These are phyloP conservation scores for Hirundichthys speculiger DNA, from an alignment of 2,113 vertebrate genomes.

Conservation along the genomic window DNA sequence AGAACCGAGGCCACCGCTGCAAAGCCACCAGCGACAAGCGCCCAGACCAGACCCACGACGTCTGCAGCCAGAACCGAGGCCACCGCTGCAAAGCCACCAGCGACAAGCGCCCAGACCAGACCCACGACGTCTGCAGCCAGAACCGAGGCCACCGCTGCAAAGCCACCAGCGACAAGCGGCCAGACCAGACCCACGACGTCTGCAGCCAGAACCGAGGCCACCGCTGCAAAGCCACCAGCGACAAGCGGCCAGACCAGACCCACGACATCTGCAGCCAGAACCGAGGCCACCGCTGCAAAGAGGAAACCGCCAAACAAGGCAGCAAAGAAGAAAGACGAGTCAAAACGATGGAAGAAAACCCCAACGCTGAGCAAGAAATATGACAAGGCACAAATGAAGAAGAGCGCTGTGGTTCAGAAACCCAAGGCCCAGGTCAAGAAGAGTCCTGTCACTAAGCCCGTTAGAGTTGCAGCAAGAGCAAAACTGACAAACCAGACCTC, in stretches of 20 bases:
- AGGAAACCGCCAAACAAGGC: constrained; percentile 20
- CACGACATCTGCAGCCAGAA: background rate
- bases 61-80: background rate
- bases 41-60: constrained; percentile 6
- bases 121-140: background rate
- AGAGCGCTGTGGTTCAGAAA: constrained; percentile 14
- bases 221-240: constrained; percentile 58
- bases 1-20: background rate
- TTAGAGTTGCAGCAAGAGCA: constrained; percentile 4
- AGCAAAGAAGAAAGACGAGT: constrained; percentile 10
- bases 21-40: constrained; percentile 46
- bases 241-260: constrained; percentile 27
- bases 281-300: background rate
- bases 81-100: constrained; percentile 32
- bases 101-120: constrained; percentile 32
- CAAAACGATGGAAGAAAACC: constrained; percentile 27
- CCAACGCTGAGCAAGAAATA: constrained; percentile 34
- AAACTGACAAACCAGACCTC: constrained; percentile 29
- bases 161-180: constrained; percentile 43
- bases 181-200: constrained; percentile 4
- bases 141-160: constrained; percentile 10
- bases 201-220: constrained; percentile 47
- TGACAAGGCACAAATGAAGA: constrained; percentile 28
- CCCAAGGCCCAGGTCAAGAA: background rate
- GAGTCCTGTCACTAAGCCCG: background rate